These are phyloP conservation scores for Thunnus maccoyii DNA, from an alignment of 2,113 vertebrate genomes.

Conservation along the genomic window DNA sequence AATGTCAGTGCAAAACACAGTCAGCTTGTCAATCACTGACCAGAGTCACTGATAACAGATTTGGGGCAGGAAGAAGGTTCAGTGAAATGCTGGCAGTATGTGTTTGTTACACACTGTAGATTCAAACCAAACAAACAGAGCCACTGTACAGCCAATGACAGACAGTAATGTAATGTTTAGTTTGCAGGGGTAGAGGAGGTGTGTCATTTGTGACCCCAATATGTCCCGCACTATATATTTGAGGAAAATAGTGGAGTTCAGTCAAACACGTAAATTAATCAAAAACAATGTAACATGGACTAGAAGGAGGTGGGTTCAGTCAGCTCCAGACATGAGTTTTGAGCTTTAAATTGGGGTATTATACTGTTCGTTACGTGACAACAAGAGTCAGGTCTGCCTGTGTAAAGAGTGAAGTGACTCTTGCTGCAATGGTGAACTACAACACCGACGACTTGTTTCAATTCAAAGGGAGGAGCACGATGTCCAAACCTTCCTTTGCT, in stretches of 20 bases:
- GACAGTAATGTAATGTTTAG: neutral
- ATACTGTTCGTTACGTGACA: too few species aligned
- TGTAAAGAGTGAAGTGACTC: neutral
- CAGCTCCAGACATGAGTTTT: neutral
- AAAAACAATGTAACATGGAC: too few species aligned
- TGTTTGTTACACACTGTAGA: neutral
- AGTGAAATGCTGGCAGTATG: neutral
- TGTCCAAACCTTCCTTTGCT: neutral
- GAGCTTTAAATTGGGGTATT: neutral
- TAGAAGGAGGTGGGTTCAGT: neutral
- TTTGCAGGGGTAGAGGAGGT: neutral
- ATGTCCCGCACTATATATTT: neutral
- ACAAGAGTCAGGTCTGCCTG: neutral
- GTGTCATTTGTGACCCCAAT: neutral
- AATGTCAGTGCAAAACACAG: neutral
- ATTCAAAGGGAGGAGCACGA: neutral
- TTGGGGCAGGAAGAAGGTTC: neutral
- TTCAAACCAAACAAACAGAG: conserved; percentile 6
- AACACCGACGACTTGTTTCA: neutral
- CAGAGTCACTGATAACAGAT: conserved; percentile 34
- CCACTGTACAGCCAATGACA: neutral
- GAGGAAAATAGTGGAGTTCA: neutral
- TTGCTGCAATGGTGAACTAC: conserved; percentile 17
- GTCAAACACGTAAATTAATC: too few species aligned
- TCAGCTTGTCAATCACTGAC: conserved; percentile 29